Conservation (phyloP, 2,113 vertebrate species). For the Saguinus midas region DNA sequence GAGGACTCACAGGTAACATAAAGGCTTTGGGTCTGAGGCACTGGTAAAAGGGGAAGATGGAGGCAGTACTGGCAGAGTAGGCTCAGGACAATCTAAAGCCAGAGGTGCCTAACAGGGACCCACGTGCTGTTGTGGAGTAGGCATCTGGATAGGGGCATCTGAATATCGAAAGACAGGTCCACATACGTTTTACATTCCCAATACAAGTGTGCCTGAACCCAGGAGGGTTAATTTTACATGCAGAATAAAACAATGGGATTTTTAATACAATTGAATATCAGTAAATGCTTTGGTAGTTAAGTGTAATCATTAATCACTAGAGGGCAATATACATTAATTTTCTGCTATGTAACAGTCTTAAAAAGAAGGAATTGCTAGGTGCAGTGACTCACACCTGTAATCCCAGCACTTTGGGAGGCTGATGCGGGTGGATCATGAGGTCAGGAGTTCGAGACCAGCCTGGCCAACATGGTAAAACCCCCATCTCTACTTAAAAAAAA, state of each 20-base stretch:
- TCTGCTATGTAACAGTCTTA: neutral
- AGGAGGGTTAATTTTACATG: too few species aligned
- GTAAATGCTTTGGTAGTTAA: neutral
- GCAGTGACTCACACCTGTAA: too few species aligned
- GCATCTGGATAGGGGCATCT: neutral
- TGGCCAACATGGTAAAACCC: too few species aligned
- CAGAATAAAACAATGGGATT: neutral
- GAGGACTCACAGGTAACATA: too few species aligned
- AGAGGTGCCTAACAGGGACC: neutral
- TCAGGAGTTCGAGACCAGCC: too few species aligned
- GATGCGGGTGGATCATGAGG: too few species aligned
- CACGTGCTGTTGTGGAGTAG: rapidly evolving
- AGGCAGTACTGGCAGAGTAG: rapidly evolving
- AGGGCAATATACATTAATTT: neutral
- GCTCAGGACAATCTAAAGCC: neutral
- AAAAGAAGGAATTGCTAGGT: neutral
- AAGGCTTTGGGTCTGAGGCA: neutral
- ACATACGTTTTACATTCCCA: neutral
- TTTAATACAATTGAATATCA: neutral
- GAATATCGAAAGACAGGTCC: neutral
- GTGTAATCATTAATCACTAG: neutral
- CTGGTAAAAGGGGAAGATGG: too few species aligned
- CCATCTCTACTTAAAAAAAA: too few species aligned
- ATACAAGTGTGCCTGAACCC: too few species aligned
- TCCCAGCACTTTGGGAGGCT: too few species aligned